phyloP scores from a whole-genome alignment of 35 echinoderm and acorn worm genomes.

The Diadema setosum region DNA sequence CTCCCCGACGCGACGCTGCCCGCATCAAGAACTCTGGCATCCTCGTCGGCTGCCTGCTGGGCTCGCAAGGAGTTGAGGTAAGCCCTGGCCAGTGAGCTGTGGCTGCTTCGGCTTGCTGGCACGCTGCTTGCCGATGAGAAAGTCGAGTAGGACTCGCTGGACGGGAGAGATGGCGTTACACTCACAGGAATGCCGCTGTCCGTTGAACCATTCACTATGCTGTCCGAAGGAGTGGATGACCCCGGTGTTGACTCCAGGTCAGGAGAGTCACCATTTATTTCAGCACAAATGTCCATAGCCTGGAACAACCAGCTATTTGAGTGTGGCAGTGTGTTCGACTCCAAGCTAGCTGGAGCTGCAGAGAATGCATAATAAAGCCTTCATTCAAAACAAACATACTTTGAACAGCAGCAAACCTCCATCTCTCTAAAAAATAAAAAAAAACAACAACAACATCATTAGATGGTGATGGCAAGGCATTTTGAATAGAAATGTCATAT shows the following conservation, averaged over 20 bases:
- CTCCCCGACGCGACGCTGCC: background rate
- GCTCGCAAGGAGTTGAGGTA: conserved; percentile 80
- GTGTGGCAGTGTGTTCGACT: conserved; percentile 38
- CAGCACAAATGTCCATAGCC: conserved; percentile 97
- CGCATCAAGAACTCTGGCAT: conserved; percentile 70
- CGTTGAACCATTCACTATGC: conserved; percentile 30
- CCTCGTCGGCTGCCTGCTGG: conserved; percentile 82
- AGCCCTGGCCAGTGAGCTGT: conserved; percentile 79
- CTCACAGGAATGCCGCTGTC: conserved; percentile 79
- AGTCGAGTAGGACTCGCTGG: background rate
- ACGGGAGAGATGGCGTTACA: conserved; percentile 17
- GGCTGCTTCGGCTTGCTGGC: conserved; percentile 29
- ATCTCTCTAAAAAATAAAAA: too few relatives aligned
- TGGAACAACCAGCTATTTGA: conserved; percentile 98
- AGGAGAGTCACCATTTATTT: conserved; percentile 63
- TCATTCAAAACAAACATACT: too few relatives aligned
- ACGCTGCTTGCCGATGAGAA: background rate
- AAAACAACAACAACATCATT: too few relatives aligned
- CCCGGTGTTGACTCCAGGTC: background rate
- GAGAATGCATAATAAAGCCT: too few relatives aligned
- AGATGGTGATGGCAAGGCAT: too few relatives aligned
- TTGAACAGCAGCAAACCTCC: too few relatives aligned
- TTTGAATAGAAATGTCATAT: too few relatives aligned
- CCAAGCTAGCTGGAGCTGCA: background rate
- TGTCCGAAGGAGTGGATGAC: conserved; percentile 14